Evolutionary conservation across 2,888 invertebrate species (phyloP).

Genomic region (Embidobia sp.): DNA sequence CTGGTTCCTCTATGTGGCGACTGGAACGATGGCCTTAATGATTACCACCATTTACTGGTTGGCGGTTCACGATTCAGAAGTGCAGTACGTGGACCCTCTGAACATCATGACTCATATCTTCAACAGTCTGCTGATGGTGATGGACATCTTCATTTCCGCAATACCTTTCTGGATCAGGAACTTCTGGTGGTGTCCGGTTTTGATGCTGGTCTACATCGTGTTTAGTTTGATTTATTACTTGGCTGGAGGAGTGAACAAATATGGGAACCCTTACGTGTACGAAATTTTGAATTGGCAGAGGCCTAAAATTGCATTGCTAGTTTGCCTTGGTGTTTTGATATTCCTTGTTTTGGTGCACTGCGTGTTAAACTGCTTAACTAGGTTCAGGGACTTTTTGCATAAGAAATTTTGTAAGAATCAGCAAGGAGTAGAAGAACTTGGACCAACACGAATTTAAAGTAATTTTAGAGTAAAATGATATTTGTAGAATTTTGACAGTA

Average conservation of each 20-base stretch:
- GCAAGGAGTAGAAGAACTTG: no score
- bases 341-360: no score
- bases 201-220: conserved; percentile 85
- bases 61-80: conserved; percentile 86
- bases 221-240: conserved; percentile 88
- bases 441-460: no score
- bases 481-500: no score
- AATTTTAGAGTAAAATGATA: no score
- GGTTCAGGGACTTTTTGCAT: no score
- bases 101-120: conserved; percentile 89
- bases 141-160: conserved; percentile 87
- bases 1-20: conserved; percentile 87
- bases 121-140: conserved; percentile 88
- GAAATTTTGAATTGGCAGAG: conserved; percentile 88
- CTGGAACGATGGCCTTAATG: conserved; percentile 87
- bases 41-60: conserved; percentile 90
- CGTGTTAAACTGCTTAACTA: no score
- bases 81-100: conserved; percentile 84
- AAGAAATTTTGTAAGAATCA: neutral
- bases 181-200: conserved; percentile 85
- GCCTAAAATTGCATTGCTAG: no score
- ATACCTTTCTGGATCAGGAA: conserved; percentile 88
- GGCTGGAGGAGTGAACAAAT: conserved; percentile 87
- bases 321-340: no score
- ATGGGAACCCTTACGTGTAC: conserved; percentile 87